phyloP scores from a whole-genome alignment of 2,113 vertebrate species.

The Corvus cornix region DNA sequence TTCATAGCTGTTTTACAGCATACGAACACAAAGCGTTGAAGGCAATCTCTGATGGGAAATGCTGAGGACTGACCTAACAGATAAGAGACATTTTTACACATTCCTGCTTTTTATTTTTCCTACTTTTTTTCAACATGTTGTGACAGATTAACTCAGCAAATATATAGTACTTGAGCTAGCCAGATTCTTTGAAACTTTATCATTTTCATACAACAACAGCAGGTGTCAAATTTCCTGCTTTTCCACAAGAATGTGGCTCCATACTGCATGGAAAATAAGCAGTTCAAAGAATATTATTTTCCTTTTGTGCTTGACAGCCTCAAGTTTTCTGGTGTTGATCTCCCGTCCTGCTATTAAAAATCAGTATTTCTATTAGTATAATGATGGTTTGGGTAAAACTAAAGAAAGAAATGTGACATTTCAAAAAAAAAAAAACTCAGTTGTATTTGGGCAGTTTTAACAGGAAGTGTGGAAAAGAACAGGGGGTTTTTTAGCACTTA shows the following conservation, averaged over 20 bases:
- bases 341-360: not conserved
- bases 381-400: not conserved
- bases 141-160: not conserved
- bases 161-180: not conserved
- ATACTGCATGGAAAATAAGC: not conserved
- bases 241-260: not conserved
- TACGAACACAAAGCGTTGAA: accelerated
- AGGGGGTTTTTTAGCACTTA: not conserved
- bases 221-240: not conserved
- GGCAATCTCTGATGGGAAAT: not conserved
- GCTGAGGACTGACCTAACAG: not conserved
- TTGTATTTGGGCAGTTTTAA: not conserved
- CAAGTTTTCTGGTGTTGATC: not conserved
- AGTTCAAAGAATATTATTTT: not conserved
- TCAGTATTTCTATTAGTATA: not conserved
- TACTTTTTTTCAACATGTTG: not conserved
- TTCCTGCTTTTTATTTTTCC: not conserved
- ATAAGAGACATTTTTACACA: not conserved
- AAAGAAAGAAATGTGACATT: not conserved
- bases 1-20: not conserved
- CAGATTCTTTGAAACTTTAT: not conserved
- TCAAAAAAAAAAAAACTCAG: not conserved
- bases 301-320: not conserved
- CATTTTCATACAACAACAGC: not conserved
- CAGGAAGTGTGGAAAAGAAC: not conserved